Percentiles rank a stretch among this genome's conserved stretches.
phyloP scores from a whole-genome alignment of 1,140 invertebrate genomes.

The Apis dorsata region DNA sequence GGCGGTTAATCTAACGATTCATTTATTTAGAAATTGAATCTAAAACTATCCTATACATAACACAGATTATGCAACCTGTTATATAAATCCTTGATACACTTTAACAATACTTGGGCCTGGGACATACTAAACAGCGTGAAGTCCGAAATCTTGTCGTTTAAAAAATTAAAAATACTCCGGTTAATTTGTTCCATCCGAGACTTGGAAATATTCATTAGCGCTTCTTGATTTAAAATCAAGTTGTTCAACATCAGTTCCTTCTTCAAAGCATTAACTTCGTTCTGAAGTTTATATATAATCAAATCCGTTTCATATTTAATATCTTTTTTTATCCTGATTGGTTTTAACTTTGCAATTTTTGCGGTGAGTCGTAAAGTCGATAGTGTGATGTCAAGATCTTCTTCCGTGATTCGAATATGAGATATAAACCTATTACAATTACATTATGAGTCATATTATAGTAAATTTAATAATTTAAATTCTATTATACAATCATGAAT shows the following conservation, averaged over 20 bases:
- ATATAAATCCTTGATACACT: conserved; percentile 54
- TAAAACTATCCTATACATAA: not conserved
- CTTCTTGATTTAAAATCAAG: conserved; percentile 58
- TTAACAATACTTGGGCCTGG: conserved; percentile 50
- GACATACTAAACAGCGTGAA: conserved; percentile 50
- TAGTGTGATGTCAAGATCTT: conserved; percentile 53
- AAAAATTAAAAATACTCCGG: conserved; percentile 40
- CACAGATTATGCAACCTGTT: conserved; percentile 48
- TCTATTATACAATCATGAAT: not conserved
- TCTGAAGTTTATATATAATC: conserved; percentile 24
- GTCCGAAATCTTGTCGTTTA: conserved; percentile 50
- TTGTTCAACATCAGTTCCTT: conserved; percentile 56
- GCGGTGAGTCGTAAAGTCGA: conserved; percentile 54
- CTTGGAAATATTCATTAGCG: conserved; percentile 51
- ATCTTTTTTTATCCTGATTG: conserved; percentile 31
- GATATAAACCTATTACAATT: conserved; percentile 50
- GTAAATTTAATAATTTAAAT: not conserved
- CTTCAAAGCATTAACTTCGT: conserved; percentile 48
- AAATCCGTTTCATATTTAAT: conserved; percentile 12
- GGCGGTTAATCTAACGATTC: conserved; percentile 33
- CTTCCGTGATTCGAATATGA: conserved; percentile 52
- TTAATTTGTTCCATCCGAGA: conserved; percentile 51
- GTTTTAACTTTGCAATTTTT: conserved; percentile 42
- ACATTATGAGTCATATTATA: not conserved
- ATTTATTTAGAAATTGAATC: not conserved